phyloP scores from a whole-genome alignment of 2,888 invertebrate genomes.

The Cyclophora albipunctata region DNA sequence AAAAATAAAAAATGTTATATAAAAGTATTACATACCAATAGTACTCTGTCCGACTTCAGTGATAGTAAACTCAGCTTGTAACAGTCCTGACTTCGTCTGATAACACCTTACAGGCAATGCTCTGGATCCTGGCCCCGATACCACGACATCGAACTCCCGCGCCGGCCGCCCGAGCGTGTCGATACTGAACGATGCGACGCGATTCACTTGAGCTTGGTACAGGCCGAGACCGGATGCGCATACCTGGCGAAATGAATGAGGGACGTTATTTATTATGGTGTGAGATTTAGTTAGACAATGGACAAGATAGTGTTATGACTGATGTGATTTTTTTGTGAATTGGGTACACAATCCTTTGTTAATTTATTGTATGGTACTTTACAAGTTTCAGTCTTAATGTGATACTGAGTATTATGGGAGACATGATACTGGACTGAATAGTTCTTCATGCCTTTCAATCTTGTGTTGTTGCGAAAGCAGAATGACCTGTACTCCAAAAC shows the following conservation, averaged over 20 bases:
- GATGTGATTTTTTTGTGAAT: too few species aligned
- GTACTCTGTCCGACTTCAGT: conserved; percentile 82
- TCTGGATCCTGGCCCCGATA: conserved; percentile 85
- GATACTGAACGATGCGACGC: conserved; percentile 90
- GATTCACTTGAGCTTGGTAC: conserved; percentile 88
- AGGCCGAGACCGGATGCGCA: conserved; percentile 87
- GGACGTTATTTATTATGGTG: not conserved
- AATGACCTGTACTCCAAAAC: too few species aligned
- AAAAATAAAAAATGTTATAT: too few species aligned
- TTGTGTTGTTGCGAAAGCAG: too few species aligned
- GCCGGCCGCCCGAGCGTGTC: conserved; percentile 90
- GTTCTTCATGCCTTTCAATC: too few species aligned
- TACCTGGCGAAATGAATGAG: conserved; percentile 46
- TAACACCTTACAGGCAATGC: conserved; percentile 94
- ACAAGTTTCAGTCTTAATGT: too few species aligned
- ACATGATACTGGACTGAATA: too few species aligned
- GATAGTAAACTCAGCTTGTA: conserved; percentile 95
- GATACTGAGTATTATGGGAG: too few species aligned
- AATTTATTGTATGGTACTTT: too few species aligned
- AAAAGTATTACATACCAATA: conserved; percentile 65
- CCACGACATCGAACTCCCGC: conserved; percentile 93
- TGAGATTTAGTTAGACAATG: too few species aligned
- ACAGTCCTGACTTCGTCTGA: conserved; percentile 95
- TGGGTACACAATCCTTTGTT: too few species aligned
- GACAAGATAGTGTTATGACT: too few species aligned